Evolutionary conservation across 1,140 invertebrate genomes (phyloP), one percentile per base, ranked within the genome.

Genomic region (Hyles euphorbiae): DNA sequence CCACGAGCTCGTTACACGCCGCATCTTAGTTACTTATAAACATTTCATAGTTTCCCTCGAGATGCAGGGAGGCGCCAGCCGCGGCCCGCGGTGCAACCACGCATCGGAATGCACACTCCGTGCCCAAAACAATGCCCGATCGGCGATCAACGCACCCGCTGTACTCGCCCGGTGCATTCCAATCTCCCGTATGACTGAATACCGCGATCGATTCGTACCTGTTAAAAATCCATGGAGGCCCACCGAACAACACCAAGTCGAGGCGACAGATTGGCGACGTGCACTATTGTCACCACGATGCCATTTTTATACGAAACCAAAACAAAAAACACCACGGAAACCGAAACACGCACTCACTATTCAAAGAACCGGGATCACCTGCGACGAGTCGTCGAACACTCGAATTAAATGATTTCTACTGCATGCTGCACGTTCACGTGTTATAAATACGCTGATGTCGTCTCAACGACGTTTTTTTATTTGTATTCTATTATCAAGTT

Each of bases 181-280:
- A 34, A 34, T 34, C 61, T 59, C 61, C 55, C 59, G 54, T 58
- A 61, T 60, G 63, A 47, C 58, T 58, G 68, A 61, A 58, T 66
- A 52, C 33, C 50, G n/a, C 54, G 47, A 62, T 64, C 12, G 50
- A 53, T 58, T 55, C 73, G 72, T 70, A 81, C 78, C 78, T 81
- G 68, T 53, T 72, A 76, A 65, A 76, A 70, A 69, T 74, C 78
- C 78, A 81, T 81, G 52, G 65, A 66, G 48, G 54, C 63, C 61
- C 43, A 60, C 53, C 44, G 10, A 49, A 48, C 8, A 40, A 12
- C 33, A 40, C 36, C 8, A 8, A 40, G 36, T 5, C 8, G 36
- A 40, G 36, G 36, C 8, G 36, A 8, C 36, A 8, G 36, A 5
- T 8, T 40, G 36, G 36, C 36, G 36, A 40, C 8, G 36, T 40